Percentiles rank a stretch among this genome's conserved stretches.
phyloP scores from a whole-genome alignment of 2,113 vertebrate species.

The Rhipidura dahli region DNA sequence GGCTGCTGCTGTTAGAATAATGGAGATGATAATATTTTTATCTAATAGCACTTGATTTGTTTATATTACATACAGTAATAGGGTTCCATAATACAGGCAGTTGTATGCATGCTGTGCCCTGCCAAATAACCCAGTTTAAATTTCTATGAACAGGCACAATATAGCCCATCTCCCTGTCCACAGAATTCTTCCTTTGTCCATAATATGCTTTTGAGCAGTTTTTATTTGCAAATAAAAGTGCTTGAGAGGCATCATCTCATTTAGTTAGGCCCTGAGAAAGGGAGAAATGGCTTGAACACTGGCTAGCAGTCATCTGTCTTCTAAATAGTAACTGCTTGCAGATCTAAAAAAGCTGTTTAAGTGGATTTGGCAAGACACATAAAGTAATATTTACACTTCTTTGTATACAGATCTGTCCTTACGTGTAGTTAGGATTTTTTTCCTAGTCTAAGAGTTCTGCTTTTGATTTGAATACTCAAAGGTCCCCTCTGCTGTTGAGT shows the following conservation, averaged over 20 bases:
- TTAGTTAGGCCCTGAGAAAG: constrained; percentile 24
- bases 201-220: constrained; percentile 6
- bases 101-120: neutral
- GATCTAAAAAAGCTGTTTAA: neutral
- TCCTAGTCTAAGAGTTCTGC: neutral
- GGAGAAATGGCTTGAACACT: neutral
- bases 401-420: neutral
- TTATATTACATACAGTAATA: neutral
- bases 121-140: neutral
- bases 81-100: neutral
- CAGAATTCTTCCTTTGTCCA: neutral
- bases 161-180: neutral
- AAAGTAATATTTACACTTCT: neutral
- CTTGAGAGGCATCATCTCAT: constrained; percentile 3
- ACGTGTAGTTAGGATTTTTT: neutral
- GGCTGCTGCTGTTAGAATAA: neutral
- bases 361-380: neutral
- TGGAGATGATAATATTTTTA: neutral
- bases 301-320: constrained; percentile 25
- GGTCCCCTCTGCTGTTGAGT: neutral
- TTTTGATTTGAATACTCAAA: neutral
- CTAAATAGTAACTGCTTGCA: constrained; percentile 24
- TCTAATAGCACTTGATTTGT: neutral
- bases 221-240: constrained; percentile 48
- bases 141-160: neutral